Percentiles rank a stretch among this genome's conserved stretches.
Conservation (phyloP, 2,113 vertebrate genomes). For the Dendrocopos noguchii region DNA sequence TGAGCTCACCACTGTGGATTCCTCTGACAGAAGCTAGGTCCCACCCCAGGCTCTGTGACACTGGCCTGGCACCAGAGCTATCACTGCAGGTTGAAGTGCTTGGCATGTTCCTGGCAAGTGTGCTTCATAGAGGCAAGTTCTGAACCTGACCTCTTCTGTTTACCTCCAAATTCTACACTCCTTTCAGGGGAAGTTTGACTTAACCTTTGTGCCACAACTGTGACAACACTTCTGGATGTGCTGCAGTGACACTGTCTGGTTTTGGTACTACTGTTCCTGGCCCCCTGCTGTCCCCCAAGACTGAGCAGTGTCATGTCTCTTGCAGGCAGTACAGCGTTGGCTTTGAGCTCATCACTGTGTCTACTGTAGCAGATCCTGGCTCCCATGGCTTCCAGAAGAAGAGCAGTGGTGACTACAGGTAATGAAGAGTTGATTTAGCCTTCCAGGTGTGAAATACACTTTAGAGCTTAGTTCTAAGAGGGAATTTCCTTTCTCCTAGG, state of each 20-base stretch:
- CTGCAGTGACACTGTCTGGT: background rate
- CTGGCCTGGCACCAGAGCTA: background rate
- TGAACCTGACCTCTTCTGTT: background rate
- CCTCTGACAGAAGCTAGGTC: background rate
- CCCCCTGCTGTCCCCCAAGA: background rate
- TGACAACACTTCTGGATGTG: background rate
- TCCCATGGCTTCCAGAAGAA: constrained; percentile 84
- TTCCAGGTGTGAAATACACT: background rate
- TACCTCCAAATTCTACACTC: background rate
- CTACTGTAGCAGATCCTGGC: constrained; percentile 83
- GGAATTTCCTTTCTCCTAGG: constrained; percentile 70
- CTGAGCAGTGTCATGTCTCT: background rate
- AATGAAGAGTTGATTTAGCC: background rate
- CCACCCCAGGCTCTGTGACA: background rate
- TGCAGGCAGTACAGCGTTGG: constrained; percentile 92
- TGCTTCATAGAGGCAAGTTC: background rate
- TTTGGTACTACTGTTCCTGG: background rate
- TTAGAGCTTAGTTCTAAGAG: background rate
- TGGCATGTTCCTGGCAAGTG: background rate
- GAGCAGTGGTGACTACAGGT: constrained; percentile 97
- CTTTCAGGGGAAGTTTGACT: background rate
- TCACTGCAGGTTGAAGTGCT: background rate
- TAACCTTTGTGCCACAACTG: background rate
- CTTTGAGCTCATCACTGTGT: constrained; percentile 90
- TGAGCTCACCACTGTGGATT: background rate